A percentile compares a stretch with the other conserved stretches of the same genome.
phyloP scores from a whole-genome alignment of 2,888 invertebrate species.

The Noctuana brunneofusca region DNA sequence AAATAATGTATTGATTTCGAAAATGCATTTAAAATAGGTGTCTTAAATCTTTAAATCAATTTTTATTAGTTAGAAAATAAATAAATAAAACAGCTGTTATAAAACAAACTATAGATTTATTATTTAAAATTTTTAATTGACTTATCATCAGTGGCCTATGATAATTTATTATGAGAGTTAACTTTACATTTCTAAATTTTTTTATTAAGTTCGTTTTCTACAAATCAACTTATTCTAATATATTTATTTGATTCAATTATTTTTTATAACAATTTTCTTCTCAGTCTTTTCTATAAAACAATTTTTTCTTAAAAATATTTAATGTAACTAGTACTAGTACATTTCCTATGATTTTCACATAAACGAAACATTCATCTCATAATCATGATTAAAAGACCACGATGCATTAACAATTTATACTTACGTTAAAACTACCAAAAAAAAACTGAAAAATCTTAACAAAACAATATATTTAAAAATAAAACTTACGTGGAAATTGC shows the following conservation, averaged over 20 bases:
- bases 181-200: neutral
- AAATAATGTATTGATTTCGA: neutral
- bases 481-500: neutral
- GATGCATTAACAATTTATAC: neutral
- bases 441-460: conserved; percentile 2
- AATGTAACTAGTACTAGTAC: neutral
- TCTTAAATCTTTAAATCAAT: neutral
- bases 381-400: no score
- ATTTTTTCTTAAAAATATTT: neutral
- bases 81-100: conserved; percentile 48
- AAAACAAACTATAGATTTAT: conserved; percentile 58
- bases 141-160: conserved; percentile 51
- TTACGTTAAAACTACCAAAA: conserved; percentile 1
- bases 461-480: neutral
- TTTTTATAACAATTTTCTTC: neutral
- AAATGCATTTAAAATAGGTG: neutral
- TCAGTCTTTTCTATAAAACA: conserved; percentile 5
- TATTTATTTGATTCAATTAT: neutral
- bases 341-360: neutral
- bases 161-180: conserved; percentile 12
- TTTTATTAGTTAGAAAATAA: neutral
- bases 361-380: no score
- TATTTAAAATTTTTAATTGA: conserved; percentile 53
- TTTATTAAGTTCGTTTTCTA: neutral
- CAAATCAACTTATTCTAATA: neutral